A percentile compares a stretch with the other conserved stretches of the same genome.
Conservation (phyloP, 2,797 vertebrate genomes). For the Gallinago nigripennis region DNA sequence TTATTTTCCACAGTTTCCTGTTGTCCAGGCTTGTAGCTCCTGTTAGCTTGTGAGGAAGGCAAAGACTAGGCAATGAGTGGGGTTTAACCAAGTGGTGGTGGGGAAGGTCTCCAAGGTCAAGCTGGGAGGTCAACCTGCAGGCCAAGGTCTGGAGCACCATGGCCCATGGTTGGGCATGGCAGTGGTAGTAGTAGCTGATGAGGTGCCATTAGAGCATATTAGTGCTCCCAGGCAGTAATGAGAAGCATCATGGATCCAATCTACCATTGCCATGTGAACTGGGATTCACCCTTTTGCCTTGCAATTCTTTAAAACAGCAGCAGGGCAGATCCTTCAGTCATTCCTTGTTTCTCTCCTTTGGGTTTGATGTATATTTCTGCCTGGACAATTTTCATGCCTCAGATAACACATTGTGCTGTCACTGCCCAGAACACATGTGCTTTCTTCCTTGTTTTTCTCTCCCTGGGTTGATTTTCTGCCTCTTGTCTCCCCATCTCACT, state of each 20-base stretch:
- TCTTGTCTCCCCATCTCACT: not conserved
- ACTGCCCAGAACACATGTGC: not conserved
- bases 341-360: not conserved
- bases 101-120: not conserved
- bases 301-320: not conserved
- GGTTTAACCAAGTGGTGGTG: not conserved
- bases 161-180: too few relatives aligned
- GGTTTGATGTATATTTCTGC: fast-evolving
- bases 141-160: not conserved
- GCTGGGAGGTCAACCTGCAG: not conserved
- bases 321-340: not conserved
- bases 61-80: not conserved
- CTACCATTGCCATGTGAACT: not conserved
- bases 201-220: not conserved
- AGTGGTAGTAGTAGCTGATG: not conserved
- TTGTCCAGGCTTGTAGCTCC: not conserved
- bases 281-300: not conserved
- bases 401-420: not conserved
- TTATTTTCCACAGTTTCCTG: not conserved
- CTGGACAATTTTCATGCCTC: not conserved
- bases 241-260: not conserved
- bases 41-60: not conserved
- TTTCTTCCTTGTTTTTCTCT: not conserved
- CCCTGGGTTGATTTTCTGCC: not conserved
- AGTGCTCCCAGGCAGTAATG: not conserved